Evolutionary conservation across 2,113 vertebrate species (phyloP).

Genomic region (Lepus europaeus): DNA sequence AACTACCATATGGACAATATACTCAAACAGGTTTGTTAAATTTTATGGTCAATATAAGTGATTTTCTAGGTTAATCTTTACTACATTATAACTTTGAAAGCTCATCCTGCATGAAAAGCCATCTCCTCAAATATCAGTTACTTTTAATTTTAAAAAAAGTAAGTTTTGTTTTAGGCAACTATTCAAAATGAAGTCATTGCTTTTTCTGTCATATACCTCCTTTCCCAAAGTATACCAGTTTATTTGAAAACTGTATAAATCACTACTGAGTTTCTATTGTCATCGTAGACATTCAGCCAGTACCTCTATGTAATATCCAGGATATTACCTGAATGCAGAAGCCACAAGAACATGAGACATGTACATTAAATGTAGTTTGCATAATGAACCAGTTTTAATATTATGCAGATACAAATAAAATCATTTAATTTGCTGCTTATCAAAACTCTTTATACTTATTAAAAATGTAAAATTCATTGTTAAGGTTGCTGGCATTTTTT

Average conservation of each 20-base stretch:
- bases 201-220: neutral
- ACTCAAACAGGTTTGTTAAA: neutral
- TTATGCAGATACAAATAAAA: conserved; percentile 38
- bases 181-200: conserved; percentile 8
- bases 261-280: conserved; percentile 11
- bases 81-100: neutral
- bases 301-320: neutral
- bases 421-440: conserved; percentile 7
- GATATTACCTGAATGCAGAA: neutral
- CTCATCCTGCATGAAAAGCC: neutral
- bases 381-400: conserved; percentile 26
- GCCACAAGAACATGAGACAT: neutral
- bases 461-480: conserved; percentile 64
- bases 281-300: conserved; percentile 16
- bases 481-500: conserved; percentile 38
- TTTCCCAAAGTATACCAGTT: neutral
- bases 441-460: conserved; percentile 60
- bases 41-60: neutral
- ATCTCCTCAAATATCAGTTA: neutral
- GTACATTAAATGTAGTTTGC: neutral
- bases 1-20: neutral
- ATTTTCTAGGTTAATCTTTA: conserved; percentile 29
- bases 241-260: conserved; percentile 33
- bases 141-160: conserved; percentile 5
- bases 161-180: neutral